Base-by-base conservation (phyloP, 2,797 vertebrate species). In the Phaenicophaeus curvirostris region DNA sequence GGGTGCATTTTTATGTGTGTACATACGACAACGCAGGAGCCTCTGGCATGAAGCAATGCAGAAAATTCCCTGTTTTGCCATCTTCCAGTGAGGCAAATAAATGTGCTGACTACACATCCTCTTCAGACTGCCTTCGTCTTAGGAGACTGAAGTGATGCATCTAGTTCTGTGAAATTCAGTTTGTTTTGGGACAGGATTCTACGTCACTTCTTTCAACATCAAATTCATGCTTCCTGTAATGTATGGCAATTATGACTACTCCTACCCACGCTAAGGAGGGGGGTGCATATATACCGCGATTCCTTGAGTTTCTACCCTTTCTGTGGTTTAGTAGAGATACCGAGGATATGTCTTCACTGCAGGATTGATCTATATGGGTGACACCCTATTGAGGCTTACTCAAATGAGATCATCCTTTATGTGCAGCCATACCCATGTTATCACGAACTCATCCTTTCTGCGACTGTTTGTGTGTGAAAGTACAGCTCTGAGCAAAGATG, bases 401-500 rank as follows among this genome's bases (percentile, higher is more conserved):
- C 33, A 42, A 7, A 87, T 93, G 92, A 94, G 81, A 33, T 95
- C 80, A 94, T 93, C 48, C 67, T 86, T 85, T 89, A 72, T 73
- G 55, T 25, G 16, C 42, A 78, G 21, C 58, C 82, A 33, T 91
- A 77, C 33, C 69, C 73, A 24, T 35, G 67, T 84, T 94, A 72
- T 42, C 83, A 87, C 93, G 85, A 95, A 53, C 67, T 91, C 65
- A 57, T 89, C 93, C 5, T 12, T 89, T 91, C 81, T 93, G 76
- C 54, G 81, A 0, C 66, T 94, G 91, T 81, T 90, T 89, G 31
- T 63, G 25, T 67, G 51, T 79, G 74, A 82, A 76, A 57, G 63
- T 91, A 48, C 44, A 83, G 65, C 46, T 93, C 81, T 81, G 76
- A 87, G 81, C 44, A 57, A 71, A 73, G 59, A 82, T 68, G 78